phyloP scores from a whole-genome alignment of 2,113 vertebrate genomes.

The Orthonyx spaldingii region DNA sequence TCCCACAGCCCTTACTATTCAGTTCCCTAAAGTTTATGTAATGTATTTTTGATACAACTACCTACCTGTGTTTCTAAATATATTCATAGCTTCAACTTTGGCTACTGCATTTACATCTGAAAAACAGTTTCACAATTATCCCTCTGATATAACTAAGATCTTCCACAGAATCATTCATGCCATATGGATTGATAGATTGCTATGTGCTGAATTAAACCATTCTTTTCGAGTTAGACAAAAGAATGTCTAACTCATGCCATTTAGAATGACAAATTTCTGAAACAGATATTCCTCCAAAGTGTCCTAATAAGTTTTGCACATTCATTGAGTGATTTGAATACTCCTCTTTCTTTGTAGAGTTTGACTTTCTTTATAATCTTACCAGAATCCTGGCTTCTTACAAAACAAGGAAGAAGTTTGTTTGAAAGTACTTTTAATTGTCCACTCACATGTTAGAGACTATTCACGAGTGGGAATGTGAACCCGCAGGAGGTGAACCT shows the following conservation, averaged over 20 bases:
- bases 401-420: background rate
- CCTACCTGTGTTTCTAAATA: background rate
- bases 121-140: background rate
- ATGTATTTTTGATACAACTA: background rate
- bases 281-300: background rate
- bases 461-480: rapidly evolving
- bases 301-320: background rate
- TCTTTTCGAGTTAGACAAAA: background rate
- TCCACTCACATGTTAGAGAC: rapidly evolving
- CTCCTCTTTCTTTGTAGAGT: background rate
- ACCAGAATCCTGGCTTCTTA: background rate
- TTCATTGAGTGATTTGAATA: background rate
- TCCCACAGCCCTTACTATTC: background rate
- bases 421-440: background rate
- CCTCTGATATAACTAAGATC: background rate
- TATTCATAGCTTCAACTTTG: background rate
- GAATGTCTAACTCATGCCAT: background rate
- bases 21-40: background rate
- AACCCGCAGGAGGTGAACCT: rapidly evolving
- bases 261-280: background rate
- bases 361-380: background rate
- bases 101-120: background rate
- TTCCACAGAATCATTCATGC: background rate
- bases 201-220: background rate
- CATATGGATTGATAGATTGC: background rate